A percentile compares a stretch with the other conserved stretches of the same genome.
Evolutionary conservation across 2,113 vertebrate species (phyloP).

Genomic region (Ammodytes marinus): DNA sequence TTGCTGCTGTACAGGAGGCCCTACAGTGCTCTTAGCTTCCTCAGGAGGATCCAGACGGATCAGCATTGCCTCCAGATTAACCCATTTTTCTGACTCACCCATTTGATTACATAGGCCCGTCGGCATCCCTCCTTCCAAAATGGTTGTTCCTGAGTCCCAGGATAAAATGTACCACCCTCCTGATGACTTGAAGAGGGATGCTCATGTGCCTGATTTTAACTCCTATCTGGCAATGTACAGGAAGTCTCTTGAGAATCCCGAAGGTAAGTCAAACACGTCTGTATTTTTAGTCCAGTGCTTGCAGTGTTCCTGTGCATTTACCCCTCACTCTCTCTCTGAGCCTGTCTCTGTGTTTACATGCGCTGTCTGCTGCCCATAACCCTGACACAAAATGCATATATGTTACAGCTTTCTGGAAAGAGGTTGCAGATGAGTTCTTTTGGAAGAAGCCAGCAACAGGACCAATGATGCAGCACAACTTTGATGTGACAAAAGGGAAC

Average conservation of each 20-base stretch:
- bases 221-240: constrained; percentile 83
- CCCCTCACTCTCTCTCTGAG: not conserved
- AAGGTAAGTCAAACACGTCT: constrained; percentile 79
- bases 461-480: constrained; percentile 85
- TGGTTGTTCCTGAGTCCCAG: constrained; percentile 80
- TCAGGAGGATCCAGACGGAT: constrained; percentile 58
- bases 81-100: constrained; percentile 33
- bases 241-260: constrained; percentile 85
- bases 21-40: constrained; percentile 45
- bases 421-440: constrained; percentile 83
- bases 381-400: not conserved
- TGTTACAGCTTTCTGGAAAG: constrained; percentile 86
- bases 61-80: constrained; percentile 60
- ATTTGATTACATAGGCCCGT: constrained; percentile 43
- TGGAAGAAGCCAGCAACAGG: constrained; percentile 85
- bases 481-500: constrained; percentile 85
- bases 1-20: constrained; percentile 57
- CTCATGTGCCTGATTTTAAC: constrained; percentile 84
- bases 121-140: constrained; percentile 55
- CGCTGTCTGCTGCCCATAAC: constrained; percentile 17
- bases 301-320: constrained; percentile 18
- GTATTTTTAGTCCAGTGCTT: constrained; percentile 36
- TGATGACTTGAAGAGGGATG: constrained; percentile 77
- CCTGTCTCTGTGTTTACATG: constrained; percentile 5
- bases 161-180: constrained; percentile 80